phyloP scores from a whole-genome alignment of 2,797 vertebrate genomes.

The Acanthurus lineatus region DNA sequence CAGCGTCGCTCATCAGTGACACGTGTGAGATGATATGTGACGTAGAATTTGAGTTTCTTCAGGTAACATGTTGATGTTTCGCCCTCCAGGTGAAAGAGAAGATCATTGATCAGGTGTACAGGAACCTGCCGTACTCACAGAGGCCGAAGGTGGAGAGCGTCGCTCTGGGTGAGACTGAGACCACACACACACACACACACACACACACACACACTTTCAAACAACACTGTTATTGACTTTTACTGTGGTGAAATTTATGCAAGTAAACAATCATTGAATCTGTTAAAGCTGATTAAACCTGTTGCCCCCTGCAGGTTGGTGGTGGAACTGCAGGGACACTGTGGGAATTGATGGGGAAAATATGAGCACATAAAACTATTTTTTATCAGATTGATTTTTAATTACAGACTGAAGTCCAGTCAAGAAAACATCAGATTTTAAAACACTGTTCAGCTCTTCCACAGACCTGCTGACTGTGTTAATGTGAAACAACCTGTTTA shows the following conservation, averaged over 20 bases:
- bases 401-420: not conserved
- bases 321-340: constrained; percentile 4
- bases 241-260: not conserved
- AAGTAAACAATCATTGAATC: not conserved
- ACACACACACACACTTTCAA: not conserved
- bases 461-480: too few species aligned
- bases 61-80: not conserved
- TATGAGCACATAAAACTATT: too few species aligned
- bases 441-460: too few species aligned
- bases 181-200: too few species aligned
- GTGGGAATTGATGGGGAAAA: not conserved
- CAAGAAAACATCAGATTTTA: not conserved
- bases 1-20: too few species aligned
- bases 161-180: constrained; percentile 88
- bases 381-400: not conserved
- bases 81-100: constrained; percentile 92
- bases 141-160: constrained; percentile 95
- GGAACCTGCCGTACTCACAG: constrained; percentile 93
- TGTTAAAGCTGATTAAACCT: too few species aligned
- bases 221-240: not conserved
- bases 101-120: constrained; percentile 97
- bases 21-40: too few species aligned
- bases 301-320: not conserved
- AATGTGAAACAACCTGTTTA: too few species aligned
- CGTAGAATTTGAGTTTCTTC: fast-evolving